These are phyloP conservation scores for Tachina grossa DNA, from an alignment of 2,888 invertebrate species.

Conservation along the genomic window DNA sequence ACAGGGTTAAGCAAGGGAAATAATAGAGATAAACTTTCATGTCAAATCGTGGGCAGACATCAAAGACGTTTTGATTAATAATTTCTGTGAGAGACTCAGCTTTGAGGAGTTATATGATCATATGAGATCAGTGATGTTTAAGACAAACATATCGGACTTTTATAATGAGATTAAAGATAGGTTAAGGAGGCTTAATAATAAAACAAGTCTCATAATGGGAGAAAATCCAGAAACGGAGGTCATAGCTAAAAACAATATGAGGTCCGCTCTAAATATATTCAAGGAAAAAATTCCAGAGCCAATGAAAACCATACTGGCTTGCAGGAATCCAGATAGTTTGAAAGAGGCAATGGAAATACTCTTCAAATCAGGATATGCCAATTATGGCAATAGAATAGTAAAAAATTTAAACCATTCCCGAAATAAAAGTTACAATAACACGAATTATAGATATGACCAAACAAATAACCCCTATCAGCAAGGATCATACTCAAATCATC, in stretches of 20 bases:
- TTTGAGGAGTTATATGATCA: not conserved
- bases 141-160: not conserved
- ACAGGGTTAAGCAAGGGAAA: not conserved
- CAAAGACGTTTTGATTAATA: not conserved
- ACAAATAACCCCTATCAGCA: constrained; percentile 9
- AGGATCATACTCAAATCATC: constrained; percentile 41
- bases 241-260: not conserved
- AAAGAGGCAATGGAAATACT: not conserved
- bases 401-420: not conserved
- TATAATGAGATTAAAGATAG: not conserved
- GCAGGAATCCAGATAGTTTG: not conserved
- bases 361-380: not conserved
- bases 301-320: not conserved
- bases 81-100: not conserved
- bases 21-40: not conserved
- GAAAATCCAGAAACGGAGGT: not conserved
- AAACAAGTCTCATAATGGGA: not conserved
- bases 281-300: not conserved
- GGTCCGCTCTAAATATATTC: not conserved
- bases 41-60: not conserved
- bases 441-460: constrained; percentile 2
- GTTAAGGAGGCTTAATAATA: not conserved
- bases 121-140: not conserved
- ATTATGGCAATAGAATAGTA: constrained; percentile 27
- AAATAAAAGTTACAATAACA: constrained; percentile 26